phyloP scores from a whole-genome alignment of 2,113 vertebrate genomes.

The Pycnonotus jocosus region DNA sequence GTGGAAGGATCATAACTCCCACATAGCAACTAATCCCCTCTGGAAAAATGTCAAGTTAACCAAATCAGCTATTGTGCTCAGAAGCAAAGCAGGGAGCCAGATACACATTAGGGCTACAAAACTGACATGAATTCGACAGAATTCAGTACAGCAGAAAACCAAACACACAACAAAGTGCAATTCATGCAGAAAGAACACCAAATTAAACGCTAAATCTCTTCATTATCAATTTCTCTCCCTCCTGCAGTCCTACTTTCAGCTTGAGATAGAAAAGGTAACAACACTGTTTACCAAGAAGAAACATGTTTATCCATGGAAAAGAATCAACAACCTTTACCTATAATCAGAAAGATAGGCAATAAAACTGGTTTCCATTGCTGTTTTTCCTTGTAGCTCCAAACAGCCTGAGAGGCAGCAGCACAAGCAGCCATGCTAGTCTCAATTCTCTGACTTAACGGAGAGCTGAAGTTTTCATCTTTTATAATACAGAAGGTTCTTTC shows the following conservation, averaged over 20 bases:
- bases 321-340: constrained; percentile 61
- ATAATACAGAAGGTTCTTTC: constrained; percentile 72
- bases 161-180: neutral
- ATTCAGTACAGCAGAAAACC: neutral
- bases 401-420: constrained; percentile 6
- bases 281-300: neutral
- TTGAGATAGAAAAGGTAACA: neutral
- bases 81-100: neutral
- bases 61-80: neutral
- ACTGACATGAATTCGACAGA: neutral
- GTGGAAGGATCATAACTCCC: neutral
- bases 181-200: neutral
- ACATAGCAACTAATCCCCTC: neutral
- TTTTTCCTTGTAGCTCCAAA: neutral
- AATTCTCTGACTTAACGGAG: constrained; percentile 23
- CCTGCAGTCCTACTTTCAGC: neutral
- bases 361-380: constrained; percentile 22
- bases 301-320: neutral
- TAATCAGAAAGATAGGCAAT: constrained; percentile 30
- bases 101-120: neutral
- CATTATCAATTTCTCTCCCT: neutral
- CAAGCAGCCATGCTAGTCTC: constrained; percentile 22
- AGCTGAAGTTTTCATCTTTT: constrained; percentile 36
- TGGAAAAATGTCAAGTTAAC: neutral
- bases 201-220: neutral